Base-by-base conservation (phyloP, 64 coral and sea anemone genomes). In the Dendronephthya gigantea region DNA sequence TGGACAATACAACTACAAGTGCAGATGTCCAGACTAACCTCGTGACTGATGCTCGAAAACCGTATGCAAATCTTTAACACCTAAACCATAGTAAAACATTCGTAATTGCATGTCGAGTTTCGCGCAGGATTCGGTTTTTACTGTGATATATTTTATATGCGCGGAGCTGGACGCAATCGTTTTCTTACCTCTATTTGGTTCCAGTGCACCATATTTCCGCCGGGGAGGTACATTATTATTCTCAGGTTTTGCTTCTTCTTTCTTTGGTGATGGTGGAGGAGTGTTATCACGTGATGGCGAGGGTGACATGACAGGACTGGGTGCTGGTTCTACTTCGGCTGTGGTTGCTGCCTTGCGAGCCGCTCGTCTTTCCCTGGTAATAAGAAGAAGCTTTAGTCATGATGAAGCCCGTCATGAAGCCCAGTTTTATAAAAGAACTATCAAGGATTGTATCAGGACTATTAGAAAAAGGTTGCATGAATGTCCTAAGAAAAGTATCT, bases 361-460 rank as follows among this genome's bases (percentile, higher is more conserved):
- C 14, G 83, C 88, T 4, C 88, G 82, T 51, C 88, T 90, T 75
- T 90, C 88, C 74, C 88, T 90, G 59, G 15, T 10, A 36, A 17
- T 12, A 2, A 33, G 29, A 22, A 15, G 37, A 35, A 79, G 28
- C 0, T 36, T 9, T 9, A 79, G 72, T 39, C 72, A 34, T 34
- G 58, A 30, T n/a, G 68, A 11, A 27, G 13, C 22, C 68, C 22
- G 1, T 19, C 68, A 74, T 74, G n/a, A 35, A 9, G 22, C 8
- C 1, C 9, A 74, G 13, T 30, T 74, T 27, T 30, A 30, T 35
- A 1, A 5, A 35, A n/a, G n/a, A n/a, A n/a, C n/a, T n/a, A n/a
- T n/a, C n/a, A n/a, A n/a, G n/a, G n/a, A n/a, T n/a, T n/a, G n/a
- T n/a, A n/a, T n/a, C n/a, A n/a, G n/a, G n/a, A n/a, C n/a, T n/a